Base-by-base conservation (phyloP, 1,140 invertebrate genomes). In the Scaptomyza montana region DNA sequence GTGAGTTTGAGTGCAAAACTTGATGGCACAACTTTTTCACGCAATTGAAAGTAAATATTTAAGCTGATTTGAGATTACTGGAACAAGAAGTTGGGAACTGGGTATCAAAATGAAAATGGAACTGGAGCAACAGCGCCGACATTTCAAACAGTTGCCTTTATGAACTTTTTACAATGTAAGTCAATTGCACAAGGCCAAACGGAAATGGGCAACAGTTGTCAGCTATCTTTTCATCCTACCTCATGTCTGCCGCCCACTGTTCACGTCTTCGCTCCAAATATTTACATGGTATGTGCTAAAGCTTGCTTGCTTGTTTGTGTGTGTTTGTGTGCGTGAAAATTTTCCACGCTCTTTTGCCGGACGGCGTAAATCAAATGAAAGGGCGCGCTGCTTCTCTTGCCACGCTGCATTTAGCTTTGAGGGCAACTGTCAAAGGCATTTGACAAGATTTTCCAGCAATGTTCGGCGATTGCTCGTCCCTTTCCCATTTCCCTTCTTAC, bases 391-490 rank as follows among this genome's bases (percentile, higher is more conserved):
- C 13, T 43, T 43, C 39, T n/a, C 1, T 5, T n/a, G 39, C 39
- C n/a, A 12, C 39, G 60, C 80, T 82, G 77, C 80, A 85, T 65
- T 77, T 75, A 41, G 56, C 82, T 85, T 85, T 85, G 77, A 85
- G 69, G 80, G 56, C 62, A 67, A 80, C 81, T 86, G 80, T 80
- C 80, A 86, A 86, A 86, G 82, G 82, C 76, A 87, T 86, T 87
- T 78, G 66, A 74, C 51, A 59, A 77, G 73, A 66, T 45, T 74
- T 74, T 72, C 45, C 66, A 69, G 73, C 51, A 49, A 71, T 76
- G 54, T 55, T 39, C 41, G 66, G 43, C 19, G 51, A 55, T 61
- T 25, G 21, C 19, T 45, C 2, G 51, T 50, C 10, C 9, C 21
- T 47, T 36, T 16, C 33, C 30, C 16, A 30, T 41, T 39, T 1